Evolutionary conservation across 2,113 vertebrate species (phyloP).

Genomic region (Ageneiosus marmoratus): DNA sequence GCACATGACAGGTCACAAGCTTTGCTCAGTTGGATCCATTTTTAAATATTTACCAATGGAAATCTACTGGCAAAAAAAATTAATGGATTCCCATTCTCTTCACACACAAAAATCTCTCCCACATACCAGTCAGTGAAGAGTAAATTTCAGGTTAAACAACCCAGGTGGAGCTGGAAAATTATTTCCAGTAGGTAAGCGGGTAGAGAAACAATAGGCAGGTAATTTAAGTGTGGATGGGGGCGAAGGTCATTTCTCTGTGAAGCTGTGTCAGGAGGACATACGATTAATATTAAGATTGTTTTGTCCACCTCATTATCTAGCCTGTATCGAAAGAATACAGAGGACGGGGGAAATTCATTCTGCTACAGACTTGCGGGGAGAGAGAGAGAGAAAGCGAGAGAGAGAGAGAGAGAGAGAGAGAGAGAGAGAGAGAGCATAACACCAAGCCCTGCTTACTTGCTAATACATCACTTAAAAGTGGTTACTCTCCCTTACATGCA

Average conservation of each 20-base stretch:
- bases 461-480: slow-evolving; percentile 37
- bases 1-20: slow-evolving; percentile 7
- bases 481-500: slow-evolving; percentile 8
- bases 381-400: background rate
- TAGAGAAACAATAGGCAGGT: slow-evolving; percentile 47
- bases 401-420: background rate
- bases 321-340: slow-evolving; percentile 30
- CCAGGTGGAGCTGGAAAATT: slow-evolving; percentile 48
- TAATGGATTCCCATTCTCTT: slow-evolving; percentile 25
- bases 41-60: slow-evolving; percentile 45
- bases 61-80: slow-evolving; percentile 23
- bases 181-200: slow-evolving; percentile 37
- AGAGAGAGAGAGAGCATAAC: slow-evolving; percentile 3
- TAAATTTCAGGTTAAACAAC: slow-evolving; percentile 50
- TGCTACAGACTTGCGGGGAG: background rate
- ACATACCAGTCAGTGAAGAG: slow-evolving; percentile 28
- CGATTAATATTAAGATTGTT: slow-evolving; percentile 53
- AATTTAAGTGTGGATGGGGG: slow-evolving; percentile 43
- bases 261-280: slow-evolving; percentile 37
- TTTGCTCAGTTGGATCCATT: slow-evolving; percentile 28
- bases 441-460: slow-evolving; percentile 3
- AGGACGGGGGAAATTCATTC: slow-evolving; percentile 24
- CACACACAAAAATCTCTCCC: slow-evolving; percentile 28
- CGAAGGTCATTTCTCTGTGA: slow-evolving; percentile 45
- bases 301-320: slow-evolving; percentile 25